Evolutionary conservation across 2,888 invertebrate species (phyloP).

Genomic region (Torymus texanus): DNA sequence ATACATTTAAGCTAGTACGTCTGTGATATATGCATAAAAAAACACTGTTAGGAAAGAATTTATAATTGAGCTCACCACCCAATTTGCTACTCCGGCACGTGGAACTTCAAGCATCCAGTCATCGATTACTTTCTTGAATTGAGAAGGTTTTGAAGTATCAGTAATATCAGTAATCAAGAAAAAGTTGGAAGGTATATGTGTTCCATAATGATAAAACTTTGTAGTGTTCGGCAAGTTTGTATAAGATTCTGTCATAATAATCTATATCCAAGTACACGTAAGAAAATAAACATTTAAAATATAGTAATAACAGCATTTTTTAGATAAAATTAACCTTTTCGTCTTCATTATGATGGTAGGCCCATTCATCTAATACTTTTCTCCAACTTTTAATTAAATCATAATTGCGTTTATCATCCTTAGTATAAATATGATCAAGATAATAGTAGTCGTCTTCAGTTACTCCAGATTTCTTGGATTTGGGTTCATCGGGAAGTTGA

Average conservation of each 20-base stretch:
- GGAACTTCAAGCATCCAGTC: conserved; percentile 77
- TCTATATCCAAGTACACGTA: conserved; percentile 61
- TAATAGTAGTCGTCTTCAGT: conserved; percentile 77
- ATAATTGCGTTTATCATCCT: conserved; percentile 79
- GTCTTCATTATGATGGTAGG: conserved; percentile 65
- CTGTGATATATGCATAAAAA: no score
- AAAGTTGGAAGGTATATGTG: conserved; percentile 89
- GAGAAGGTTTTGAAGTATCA: conserved; percentile 78
- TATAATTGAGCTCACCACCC: conserved; percentile 81
- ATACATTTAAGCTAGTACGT: no score
- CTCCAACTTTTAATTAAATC: conserved; percentile 79
- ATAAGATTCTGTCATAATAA: conserved; percentile 88
- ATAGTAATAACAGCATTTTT: background rate
- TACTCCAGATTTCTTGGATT: conserved; percentile 74
- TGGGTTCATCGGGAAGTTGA: conserved; percentile 78
- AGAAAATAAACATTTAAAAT: background rate
- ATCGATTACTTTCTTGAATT: conserved; percentile 80
- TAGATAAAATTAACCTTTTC: conserved; percentile 67
- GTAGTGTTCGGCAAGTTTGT: conserved; percentile 79
- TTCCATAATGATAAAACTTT: conserved; percentile 82
- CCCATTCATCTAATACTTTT: conserved; percentile 77
- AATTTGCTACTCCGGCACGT: conserved; percentile 79
- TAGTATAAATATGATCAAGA: conserved; percentile 80
- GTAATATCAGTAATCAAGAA: conserved; percentile 81
- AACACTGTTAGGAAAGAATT: no score